Conservation (phyloP, 2,797 vertebrate species). For the Pseudopleuronectes americanus region DNA sequence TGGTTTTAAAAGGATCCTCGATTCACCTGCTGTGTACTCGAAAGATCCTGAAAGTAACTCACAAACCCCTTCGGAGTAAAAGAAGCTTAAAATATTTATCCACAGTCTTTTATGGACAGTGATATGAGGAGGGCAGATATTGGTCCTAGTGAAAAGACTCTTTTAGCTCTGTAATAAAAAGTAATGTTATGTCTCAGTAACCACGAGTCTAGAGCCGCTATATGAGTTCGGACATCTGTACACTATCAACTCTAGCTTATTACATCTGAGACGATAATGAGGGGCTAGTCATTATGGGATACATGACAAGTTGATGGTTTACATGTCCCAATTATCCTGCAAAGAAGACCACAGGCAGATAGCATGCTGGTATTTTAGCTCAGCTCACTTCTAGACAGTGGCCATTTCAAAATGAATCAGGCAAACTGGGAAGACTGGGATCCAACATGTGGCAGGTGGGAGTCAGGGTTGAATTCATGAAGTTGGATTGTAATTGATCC, state of each 20-base stretch:
- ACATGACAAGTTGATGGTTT: conserved; percentile 47
- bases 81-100: conserved; percentile 8
- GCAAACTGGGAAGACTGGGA: not conserved
- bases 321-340: not conserved
- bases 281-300: conserved; percentile 26
- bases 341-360: conserved; percentile 26
- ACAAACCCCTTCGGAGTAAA: conserved; percentile 10
- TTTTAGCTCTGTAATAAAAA: conserved; percentile 10
- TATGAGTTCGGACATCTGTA: conserved; percentile 8
- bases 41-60: no score
- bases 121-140: not conserved
- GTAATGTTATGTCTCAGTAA: conserved; percentile 1
- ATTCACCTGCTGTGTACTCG: conserved; percentile 6
- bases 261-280: conserved; percentile 8
- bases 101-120: conserved; percentile 8
- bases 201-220: not conserved
- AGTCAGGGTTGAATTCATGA: not conserved
- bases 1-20: conserved; percentile 5
- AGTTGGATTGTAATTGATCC: not conserved
- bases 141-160: not conserved
- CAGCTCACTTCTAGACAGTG: no score
- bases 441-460: not conserved
- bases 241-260: conserved; percentile 8
- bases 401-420: no score
- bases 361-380: no score